Evolutionary conservation across 2,888 invertebrate species (phyloP).

Genomic region (Lacanobia oleracea): DNA sequence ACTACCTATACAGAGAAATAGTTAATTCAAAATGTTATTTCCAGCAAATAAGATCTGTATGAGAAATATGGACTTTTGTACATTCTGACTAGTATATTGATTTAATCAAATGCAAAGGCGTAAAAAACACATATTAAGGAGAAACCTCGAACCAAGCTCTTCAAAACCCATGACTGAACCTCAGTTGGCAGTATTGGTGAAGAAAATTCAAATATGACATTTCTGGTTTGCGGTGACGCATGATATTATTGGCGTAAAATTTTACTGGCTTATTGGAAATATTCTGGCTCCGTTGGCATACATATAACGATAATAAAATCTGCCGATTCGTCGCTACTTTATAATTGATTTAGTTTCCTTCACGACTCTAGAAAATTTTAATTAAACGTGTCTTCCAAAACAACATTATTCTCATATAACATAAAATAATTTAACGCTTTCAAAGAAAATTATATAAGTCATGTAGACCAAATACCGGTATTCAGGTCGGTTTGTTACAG

Average conservation of each 20-base stretch:
- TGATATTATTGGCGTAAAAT: constrained; percentile 29
- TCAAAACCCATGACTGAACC: constrained; percentile 41
- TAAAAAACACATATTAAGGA: constrained; percentile 4
- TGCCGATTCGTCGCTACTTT: constrained; percentile 3
- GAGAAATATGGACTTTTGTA: neutral
- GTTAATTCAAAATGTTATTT: constrained; percentile 21
- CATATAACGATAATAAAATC: neutral
- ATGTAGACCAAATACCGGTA: constrained; percentile 35
- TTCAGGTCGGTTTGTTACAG: constrained; percentile 43
- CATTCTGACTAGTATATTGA: constrained; percentile 1
- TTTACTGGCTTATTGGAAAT: constrained; percentile 38
- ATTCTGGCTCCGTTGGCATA: constrained; percentile 17
- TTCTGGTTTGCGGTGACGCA: constrained; percentile 39
- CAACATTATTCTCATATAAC: constrained; percentile 38
- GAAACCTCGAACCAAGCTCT: constrained; percentile 22
- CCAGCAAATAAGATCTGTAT: neutral
- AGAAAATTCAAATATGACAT: constrained; percentile 51
- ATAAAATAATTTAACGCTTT: constrained; percentile 44
- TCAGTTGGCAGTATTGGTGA: constrained; percentile 37
- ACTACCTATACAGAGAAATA: constrained; percentile 19
- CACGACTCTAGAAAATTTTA: constrained; percentile 19
- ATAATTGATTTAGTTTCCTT: constrained; percentile 2
- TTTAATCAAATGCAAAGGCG: constrained; percentile 16
- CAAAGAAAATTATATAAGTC: constrained; percentile 55
- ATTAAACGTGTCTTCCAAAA: constrained; percentile 46